Base-by-base conservation (phyloP, 2,113 vertebrate genomes). In the Pseudorasbora parva region DNA sequence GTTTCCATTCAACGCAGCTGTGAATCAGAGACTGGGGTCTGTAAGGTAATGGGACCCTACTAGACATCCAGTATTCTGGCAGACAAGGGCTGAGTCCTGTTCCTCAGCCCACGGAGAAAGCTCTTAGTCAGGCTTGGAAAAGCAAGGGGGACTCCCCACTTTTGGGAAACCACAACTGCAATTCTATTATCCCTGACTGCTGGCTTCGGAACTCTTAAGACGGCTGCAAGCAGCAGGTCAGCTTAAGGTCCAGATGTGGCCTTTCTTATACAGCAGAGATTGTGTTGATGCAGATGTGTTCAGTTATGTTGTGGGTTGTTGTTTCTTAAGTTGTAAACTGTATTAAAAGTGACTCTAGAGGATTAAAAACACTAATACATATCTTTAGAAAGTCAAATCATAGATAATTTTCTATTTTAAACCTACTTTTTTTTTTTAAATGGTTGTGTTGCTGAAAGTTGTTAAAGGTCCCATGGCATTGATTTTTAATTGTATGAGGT, bases 71-170 rank as follows among this genome's bases (percentile, higher is more conserved):
- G 57, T 54, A n/a, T 83, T 51, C 41, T 33, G 43, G 64, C 68
- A 69, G 49, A 79, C 80, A 76, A 60, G 75, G 17, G 59, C 78
- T 7, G 74, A 82, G 80, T 85, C 86, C 82, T n/a, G 59, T 43
- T 59, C 21, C 68, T 59, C 37, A 83, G 43, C 60, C 79, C 84
- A 71, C 17, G n/a, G 59, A 62, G 77, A 83, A 19, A 72, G 30
- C 43, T 81, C 81, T 88, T 84, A 85, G 81, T 87, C 86, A 85
- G 68, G 37, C 47, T 74, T 60, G 60, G 74, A 62, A 68, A 87
- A 37, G 56, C 25, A 83, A 73, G n/a, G 41, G 54, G 76, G 81
- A 83, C 81, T 80, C 87, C 86, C 84, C 47, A 23, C 49, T 77
- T 51, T 85, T 86, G 81, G 81, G 77, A 88, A 86, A 84, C 62